Percentiles rank a stretch among this genome's conserved stretches.
These are phyloP conservation scores for Entomobrya proxima DNA, from an alignment of 2,888 invertebrate genomes.

Conservation along the genomic window DNA sequence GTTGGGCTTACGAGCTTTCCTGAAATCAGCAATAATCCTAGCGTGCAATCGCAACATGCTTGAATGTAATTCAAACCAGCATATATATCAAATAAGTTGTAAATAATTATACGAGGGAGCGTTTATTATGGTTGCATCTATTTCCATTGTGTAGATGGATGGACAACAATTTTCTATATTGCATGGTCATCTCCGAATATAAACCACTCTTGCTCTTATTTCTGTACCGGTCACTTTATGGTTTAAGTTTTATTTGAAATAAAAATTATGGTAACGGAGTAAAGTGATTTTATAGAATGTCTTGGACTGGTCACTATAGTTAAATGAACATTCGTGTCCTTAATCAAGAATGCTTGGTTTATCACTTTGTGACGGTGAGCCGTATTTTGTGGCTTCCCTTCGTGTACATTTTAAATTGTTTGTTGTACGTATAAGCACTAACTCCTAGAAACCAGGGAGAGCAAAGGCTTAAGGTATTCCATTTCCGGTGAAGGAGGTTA, in stretches of 20 bases:
- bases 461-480: conserved; percentile 34
- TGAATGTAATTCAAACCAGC: not conserved
- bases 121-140: too few relatives aligned
- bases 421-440: not conserved
- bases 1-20: conserved; percentile 3
- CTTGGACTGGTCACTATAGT: conserved; percentile 10
- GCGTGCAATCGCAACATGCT: conserved; percentile 24
- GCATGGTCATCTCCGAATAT: not conserved
- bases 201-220: not conserved
- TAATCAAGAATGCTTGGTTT: not conserved
- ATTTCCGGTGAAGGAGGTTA: conserved; percentile 41
- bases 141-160: not conserved
- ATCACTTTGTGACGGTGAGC: not conserved
- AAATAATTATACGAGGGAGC: not conserved
- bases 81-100: not conserved
- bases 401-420: not conserved
- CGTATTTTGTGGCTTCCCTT: not conserved
- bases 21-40: conserved; percentile 40
- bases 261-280: conserved; percentile 16
- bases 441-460: not conserved
- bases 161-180: not conserved
- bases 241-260: not conserved
- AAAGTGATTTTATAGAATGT: not conserved
- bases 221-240: not conserved
- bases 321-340: not conserved